A percentile compares a stretch with the other conserved stretches of the same genome.
Evolutionary conservation across 2,888 invertebrate species (phyloP).

Genomic region (Phyllotreta striolata): DNA sequence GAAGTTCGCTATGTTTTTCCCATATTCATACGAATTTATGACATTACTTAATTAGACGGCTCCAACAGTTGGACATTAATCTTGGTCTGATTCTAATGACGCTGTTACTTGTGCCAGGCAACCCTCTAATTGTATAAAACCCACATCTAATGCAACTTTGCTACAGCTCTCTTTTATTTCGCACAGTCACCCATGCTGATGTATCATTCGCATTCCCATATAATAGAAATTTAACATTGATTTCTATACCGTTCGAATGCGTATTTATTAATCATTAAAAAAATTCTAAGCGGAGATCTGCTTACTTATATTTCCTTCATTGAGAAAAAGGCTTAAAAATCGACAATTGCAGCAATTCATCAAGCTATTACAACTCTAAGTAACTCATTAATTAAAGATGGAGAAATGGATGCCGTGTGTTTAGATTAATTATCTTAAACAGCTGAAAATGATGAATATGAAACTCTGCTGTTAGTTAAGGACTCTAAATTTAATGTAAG

Average conservation of each 20-base stretch:
- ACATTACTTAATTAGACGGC: conserved; percentile 56
- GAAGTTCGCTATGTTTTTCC: conserved; percentile 37
- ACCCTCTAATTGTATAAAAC: conserved; percentile 51
- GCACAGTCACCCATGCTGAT: no score
- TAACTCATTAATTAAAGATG: conserved; percentile 30
- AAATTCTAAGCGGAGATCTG: neutral
- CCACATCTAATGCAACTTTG: conserved; percentile 34
- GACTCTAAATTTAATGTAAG: no score
- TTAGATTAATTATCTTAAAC: conserved; percentile 22
- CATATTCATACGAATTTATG: conserved; percentile 54
- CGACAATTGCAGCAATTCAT: conserved; percentile 27
- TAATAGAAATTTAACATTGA: neutral
- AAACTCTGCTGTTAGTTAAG: conserved; percentile 9
- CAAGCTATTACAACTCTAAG: conserved; percentile 27
- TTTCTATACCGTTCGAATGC: no score
- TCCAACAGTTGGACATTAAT: conserved; percentile 52
- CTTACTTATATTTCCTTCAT: no score
- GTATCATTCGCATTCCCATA: neutral
- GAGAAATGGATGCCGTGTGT: conserved; percentile 25
- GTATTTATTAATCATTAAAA: neutral
- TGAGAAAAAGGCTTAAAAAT: conserved; percentile 9
- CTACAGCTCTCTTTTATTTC: conserved; percentile 3
- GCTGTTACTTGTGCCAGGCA: conserved; percentile 45
- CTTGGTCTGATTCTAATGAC: conserved; percentile 52
- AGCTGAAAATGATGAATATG: conserved; percentile 21